Percentiles rank a stretch among this genome's conserved stretches.
Evolutionary conservation across 2,797 vertebrate genomes (phyloP).

Genomic region (Pangasius macronema): DNA sequence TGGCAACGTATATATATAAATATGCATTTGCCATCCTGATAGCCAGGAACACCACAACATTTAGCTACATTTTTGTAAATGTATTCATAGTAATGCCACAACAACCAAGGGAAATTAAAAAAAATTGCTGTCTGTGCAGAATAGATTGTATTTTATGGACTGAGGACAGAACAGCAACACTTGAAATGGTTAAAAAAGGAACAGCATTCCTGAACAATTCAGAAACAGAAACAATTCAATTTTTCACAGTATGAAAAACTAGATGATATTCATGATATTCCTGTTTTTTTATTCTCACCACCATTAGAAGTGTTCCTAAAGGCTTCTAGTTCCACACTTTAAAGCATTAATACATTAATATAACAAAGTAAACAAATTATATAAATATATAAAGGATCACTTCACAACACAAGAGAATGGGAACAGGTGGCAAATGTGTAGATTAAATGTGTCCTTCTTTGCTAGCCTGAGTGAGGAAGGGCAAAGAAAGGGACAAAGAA

Average conservation of each 20-base stretch:
- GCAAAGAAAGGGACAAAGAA: conserved; percentile 3
- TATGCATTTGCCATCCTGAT: neutral
- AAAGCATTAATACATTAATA: neutral
- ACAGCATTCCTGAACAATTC: neutral
- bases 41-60: neutral
- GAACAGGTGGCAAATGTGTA: neutral
- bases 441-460: neutral
- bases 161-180: neutral
- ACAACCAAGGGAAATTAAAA: neutral
- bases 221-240: neutral
- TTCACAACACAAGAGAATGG: neutral
- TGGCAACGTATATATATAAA: neutral
- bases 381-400: neutral
- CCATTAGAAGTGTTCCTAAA: neutral
- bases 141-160: neutral
- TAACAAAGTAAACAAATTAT: neutral
- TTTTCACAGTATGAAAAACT: neutral
- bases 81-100: neutral
- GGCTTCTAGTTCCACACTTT: neutral
- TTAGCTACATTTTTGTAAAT: neutral
- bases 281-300: neutral
- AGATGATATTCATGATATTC: neutral
- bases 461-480: neutral
- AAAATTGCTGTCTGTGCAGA: neutral
- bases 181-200: neutral